Base-by-base conservation (phyloP, 92 coral and sea anemone species). In the Parazoanthus atlanticus region DNA sequence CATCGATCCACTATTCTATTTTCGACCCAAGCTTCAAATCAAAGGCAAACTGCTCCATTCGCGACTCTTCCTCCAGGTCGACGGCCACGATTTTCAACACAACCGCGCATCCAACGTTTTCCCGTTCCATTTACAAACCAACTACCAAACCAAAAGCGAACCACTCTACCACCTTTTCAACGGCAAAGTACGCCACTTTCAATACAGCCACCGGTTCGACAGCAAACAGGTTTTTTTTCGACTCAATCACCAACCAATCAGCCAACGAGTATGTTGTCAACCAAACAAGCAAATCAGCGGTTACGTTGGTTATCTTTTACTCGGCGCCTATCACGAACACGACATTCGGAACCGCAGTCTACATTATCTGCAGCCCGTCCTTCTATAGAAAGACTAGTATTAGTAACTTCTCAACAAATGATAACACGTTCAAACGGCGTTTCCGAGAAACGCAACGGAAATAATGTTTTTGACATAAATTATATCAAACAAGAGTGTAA, bases 401-500 rank as follows among this genome's bases (percentile, higher is more conserved):
- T 52, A 2, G 61, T 52, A 52, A 52, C 61, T 52, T 52, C 11
- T 52, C 61, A 11, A 13, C 6, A 11, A 52, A 52, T 2, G 1
- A 3, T 52, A 52, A 11, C 61, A 52, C 15, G 12, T 75, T 5
- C 28, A 29, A 40, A 38, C n/a, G 26, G 52, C 52, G 28, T 34
- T 19, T 21, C 23, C 28, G 36, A 15, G 28, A 23, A 80, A 21
- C n/a, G 15, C 8, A 31, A 74, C 25, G 46, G 47, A 46, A 61
- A 19, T 8, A 61, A 8, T 26, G 33, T 23, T 40, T 33, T n/a
- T 40, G 13, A 82, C 16, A 41, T 17, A 8, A 43, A 82, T 69
- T 67, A 30, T 33, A 33, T 65, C 34, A 65, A 81, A 64, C 32
- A 81, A 36, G 31, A 82, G 34, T 82, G 86, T 82, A 13, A 0